Evolutionary conservation across 2,113 vertebrate species (phyloP), one percentile per base, ranked within the genome.

Genomic region (Python bivittatus): DNA sequence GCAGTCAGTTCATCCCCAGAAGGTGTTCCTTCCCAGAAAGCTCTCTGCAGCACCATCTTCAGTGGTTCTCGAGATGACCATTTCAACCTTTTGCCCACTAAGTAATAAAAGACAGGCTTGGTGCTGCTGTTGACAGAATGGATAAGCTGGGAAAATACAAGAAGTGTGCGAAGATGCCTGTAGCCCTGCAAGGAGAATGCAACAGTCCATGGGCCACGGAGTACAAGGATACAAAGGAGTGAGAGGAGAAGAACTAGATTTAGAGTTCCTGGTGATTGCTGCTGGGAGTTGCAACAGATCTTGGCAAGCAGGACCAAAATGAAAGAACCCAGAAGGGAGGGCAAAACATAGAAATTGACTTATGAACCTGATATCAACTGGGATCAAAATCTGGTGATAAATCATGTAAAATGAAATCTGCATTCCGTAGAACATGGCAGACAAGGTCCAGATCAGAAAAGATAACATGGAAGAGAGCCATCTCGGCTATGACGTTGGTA

Each of bases 81-180:
- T 29, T 29, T 15, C 10, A 88, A 54, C 23, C 23, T 52, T 13
- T 89, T 91, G 15, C 91, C 93, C 61, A 94, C 83, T 3, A 94
- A 17, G 48, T 83, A 87, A 53, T 94, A 94, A 25, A 92, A 58
- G 58, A 94, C 61, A 27, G 91, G 93, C n/a, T 90, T 94, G 57
- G 90, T 38, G 52, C 93, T 92, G 54, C 87, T 92, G 4, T 42
- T 52, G 10, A 12, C 4, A 27, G 83, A 87, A 79, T 86, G 87
- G 88, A 92, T 10, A 58, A 56, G 33, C 87, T 23, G 33, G 11
- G 33, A 25, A 85, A 86, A 27, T 12, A 27, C 27, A 33, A n/a
- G 29, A 5, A n/a, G 1, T 0, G 17, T 5, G n/a, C 6, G 1
- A 54, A 6, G n/a, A 13, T n/a, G 6, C 1, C 2, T 3, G 7